Conservation (phyloP, 2,888 invertebrate species). For the Hirtodrosophila cameraria region DNA sequence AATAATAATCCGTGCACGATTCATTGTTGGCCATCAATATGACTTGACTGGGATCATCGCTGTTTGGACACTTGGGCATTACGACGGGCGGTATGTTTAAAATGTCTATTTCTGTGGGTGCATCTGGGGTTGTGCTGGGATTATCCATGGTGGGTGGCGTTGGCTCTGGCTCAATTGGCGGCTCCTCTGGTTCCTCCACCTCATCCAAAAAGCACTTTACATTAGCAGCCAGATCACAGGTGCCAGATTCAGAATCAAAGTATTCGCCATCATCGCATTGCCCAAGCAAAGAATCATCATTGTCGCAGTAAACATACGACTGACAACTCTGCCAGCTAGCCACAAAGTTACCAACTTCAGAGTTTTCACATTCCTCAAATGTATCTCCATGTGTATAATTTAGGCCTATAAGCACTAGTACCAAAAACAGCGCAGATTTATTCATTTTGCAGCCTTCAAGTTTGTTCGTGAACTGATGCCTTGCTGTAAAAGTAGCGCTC, state of each 20-base stretch:
- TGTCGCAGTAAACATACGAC: slow-evolving; percentile 79
- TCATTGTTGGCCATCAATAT: slow-evolving; percentile 72
- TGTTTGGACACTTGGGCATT: slow-evolving; percentile 66
- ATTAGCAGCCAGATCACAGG: slow-evolving; percentile 70
- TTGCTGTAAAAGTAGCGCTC: slow-evolving; percentile 12
- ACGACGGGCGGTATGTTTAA: slow-evolving; percentile 65
- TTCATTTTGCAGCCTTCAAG: slow-evolving; percentile 39
- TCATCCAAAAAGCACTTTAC: slow-evolving; percentile 74
- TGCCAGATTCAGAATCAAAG: slow-evolving; percentile 68
- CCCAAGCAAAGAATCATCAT: slow-evolving; percentile 69
- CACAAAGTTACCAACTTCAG: slow-evolving; percentile 62
- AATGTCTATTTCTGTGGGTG: slow-evolving; percentile 47
- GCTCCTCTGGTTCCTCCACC: slow-evolving; percentile 39
- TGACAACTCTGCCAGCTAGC: slow-evolving; percentile 71
- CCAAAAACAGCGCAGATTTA: slow-evolving; percentile 32
- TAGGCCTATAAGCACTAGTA: slow-evolving; percentile 1
- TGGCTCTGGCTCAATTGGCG: slow-evolving; percentile 22
- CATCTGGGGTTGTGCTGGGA: slow-evolving; percentile 27
- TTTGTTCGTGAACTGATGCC: slow-evolving; percentile 51
- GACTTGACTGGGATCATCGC: slow-evolving; percentile 77
- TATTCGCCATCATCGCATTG: slow-evolving; percentile 75
- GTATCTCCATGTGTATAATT: slow-evolving; percentile 37
- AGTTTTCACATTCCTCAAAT: slow-evolving; percentile 72
- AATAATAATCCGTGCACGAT: slow-evolving; percentile 80
- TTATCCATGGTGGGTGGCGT: slow-evolving; percentile 45